Evolutionary conservation across 2,888 invertebrate species (phyloP), one percentile per base, ranked within the genome.

Genomic region (Pocota personata): DNA sequence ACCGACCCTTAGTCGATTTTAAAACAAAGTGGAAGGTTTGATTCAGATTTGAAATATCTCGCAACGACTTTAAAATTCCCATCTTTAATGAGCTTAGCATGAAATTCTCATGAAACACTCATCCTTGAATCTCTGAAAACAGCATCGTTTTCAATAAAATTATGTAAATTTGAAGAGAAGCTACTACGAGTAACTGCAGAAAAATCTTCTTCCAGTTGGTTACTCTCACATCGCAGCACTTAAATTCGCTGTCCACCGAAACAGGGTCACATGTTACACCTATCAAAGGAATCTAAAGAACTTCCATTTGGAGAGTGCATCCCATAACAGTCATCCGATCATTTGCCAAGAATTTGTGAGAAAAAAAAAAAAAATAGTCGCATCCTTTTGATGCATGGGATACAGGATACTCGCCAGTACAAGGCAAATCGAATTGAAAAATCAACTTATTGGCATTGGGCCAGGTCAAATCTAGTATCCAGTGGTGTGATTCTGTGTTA

Each of bases 401-500:
- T 58, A 57, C 14, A 71, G 55, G 60, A 62, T 55, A 40, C 16
- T 37, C 30, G 43, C 60, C 69, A 43, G 16, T 77, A 43, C 79
- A 48, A 62, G 40, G 60, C 72, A 75, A 75, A 69, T 84, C 73
- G 83, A 75, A 84, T 75, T 69, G 69, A 43, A 50, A 72, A 73
- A 79, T 79, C 67, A 79, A 62, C 79, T 57, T 8, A 30, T 50
- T 84, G 83, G 83, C 73, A 79, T 64, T 57, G 35, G 35, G 83
- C 83, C 83, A 84, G 79, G 57, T 78, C 78, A 73, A 55, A 67
- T 62, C 14, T 21, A 60, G 30, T 14, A 48, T 66, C 35, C 12
- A 14, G 21, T 52, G 52, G 6, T 24, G 24, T 3, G 24, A 4
- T 67, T 35, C 32, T 27, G 6, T 62, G 40, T 16, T 62, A 46